These are phyloP conservation scores for Cabera pusaria DNA, from an alignment of 2,888 invertebrate species.

Conservation along the genomic window DNA sequence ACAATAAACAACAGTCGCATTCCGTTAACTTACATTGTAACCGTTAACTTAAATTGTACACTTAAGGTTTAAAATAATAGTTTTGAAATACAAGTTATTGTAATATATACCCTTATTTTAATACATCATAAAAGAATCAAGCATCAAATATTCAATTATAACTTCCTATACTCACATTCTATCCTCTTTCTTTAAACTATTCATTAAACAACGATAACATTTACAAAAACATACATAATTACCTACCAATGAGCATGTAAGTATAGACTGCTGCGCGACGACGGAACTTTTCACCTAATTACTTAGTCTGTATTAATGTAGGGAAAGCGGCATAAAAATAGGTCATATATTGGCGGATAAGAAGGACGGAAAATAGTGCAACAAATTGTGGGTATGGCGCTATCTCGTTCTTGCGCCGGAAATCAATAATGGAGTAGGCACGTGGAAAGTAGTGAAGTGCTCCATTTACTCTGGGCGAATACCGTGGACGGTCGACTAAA, in stretches of 20 bases:
- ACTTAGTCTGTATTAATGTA: slow-evolving; percentile 80
- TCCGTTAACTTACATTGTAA: no score
- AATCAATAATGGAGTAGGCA: slow-evolving; percentile 82
- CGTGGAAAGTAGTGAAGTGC: slow-evolving; percentile 74
- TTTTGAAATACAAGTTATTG: no score
- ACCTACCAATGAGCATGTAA: slow-evolving; percentile 28
- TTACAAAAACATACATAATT: slow-evolving; percentile 28
- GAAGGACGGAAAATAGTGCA: slow-evolving; percentile 77
- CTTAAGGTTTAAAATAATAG: no score
- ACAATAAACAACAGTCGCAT: no score
- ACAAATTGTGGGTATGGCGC: slow-evolving; percentile 74
- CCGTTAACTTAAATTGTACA: no score
- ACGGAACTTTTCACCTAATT: slow-evolving; percentile 76
- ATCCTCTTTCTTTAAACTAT: no score
- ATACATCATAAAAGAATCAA: no score
- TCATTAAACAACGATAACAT: slow-evolving; percentile 14
- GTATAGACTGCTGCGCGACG: slow-evolving; percentile 52
- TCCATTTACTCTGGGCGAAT: slow-evolving; percentile 69
- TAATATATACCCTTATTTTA: no score
- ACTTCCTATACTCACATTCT: no score
- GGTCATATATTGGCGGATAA: slow-evolving; percentile 81
- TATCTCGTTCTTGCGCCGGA: slow-evolving; percentile 75
- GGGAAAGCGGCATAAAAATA: slow-evolving; percentile 81
- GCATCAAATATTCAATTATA: no score
- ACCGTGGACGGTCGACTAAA: slow-evolving; percentile 52